Evolutionary conservation across 2,888 invertebrate genomes (phyloP), one percentile per base, ranked within the genome.

Genomic region (Pycnomerus fuliginosus): DNA sequence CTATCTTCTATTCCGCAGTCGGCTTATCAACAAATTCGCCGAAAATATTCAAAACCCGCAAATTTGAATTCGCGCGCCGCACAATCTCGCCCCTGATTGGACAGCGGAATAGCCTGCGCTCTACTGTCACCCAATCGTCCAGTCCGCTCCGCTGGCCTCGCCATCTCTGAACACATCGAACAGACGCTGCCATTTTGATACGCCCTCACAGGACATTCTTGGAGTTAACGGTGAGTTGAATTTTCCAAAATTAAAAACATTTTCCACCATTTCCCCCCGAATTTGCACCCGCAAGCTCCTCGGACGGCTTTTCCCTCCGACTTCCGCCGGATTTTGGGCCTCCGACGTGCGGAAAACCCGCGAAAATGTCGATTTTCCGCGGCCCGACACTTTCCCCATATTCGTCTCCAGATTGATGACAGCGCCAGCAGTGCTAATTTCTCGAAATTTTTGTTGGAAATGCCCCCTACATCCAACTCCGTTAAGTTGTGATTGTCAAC

Each of bases 391-490:
- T 60, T 62, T 56, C 44, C 49, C 54, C 62, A 20, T 32, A 16
- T 5, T 44, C 50, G 51, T 40, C 42, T 66, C 72, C 72, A 75
- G 76, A 76, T 78, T 80, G 80, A 79, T 78, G 78, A 76, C 80
- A 80, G 80, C 80, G 80, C 80, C 80, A 77, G 76, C 79, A 72
- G 80, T 80, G 80, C 79, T 80, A 78, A 80, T 79, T 80, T 77
- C 74, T 71, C 71, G 79, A 78, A 80, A 78, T 80, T 80, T 80
- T 78, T 76, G 76, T 76, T 74, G 76, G n/a, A 71, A 78, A 80
- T 80, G 80, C 80, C 80, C 80, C 80, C 80, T 80, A 73, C 70
- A 70, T 68, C 67, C 58, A 58, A 57, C 55, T 62, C 58, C 53
- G 60, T 63, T 62, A 69, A 69, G 67, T 67, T 66, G 40, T 74